Percentiles rank a stretch among this genome's conserved stretches.
Conservation (phyloP, 2,888 invertebrate genomes). For the Mellilla xanthometata region DNA sequence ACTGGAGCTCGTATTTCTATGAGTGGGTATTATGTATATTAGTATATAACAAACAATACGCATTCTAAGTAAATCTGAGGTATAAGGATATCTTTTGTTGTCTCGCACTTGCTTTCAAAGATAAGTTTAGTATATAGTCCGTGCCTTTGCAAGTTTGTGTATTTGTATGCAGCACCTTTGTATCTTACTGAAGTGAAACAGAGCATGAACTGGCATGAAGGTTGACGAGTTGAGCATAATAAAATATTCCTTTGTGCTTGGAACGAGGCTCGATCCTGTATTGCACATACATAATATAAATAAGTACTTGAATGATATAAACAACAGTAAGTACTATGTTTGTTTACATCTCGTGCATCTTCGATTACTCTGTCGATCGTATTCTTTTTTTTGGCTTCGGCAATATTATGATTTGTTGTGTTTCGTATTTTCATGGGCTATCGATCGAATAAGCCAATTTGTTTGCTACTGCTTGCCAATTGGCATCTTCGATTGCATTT, state of each 20-base stretch:
- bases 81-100: not conserved
- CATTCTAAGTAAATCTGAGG: too few species aligned
- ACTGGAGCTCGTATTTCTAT: too few species aligned
- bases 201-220: slow-evolving; percentile 47
- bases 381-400: slow-evolving; percentile 4
- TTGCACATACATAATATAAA: too few species aligned
- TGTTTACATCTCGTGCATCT: slow-evolving; percentile 27
- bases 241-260: slow-evolving; percentile 42
- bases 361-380: slow-evolving; percentile 9
- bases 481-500: slow-evolving; percentile 5
- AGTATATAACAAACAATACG: too few species aligned
- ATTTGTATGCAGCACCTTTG: too few species aligned
- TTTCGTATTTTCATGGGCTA: slow-evolving; percentile 1
- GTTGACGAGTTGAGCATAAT: slow-evolving; percentile 47
- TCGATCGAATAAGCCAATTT: slow-evolving; percentile 5
- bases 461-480: slow-evolving; percentile 8
- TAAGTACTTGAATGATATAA: slow-evolving; percentile 2
- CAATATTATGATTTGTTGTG: not conserved
- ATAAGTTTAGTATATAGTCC: too few species aligned
- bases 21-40: too few species aligned
- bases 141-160: slow-evolving; percentile 13
- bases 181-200: slow-evolving; percentile 41
- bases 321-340: slow-evolving; percentile 22
- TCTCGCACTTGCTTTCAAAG: not conserved
- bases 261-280: slow-evolving; percentile 10